Percentiles rank a stretch among this genome's conserved stretches.
phyloP scores from a whole-genome alignment of 1,140 invertebrate species.

The Wiebesia pumilae region DNA sequence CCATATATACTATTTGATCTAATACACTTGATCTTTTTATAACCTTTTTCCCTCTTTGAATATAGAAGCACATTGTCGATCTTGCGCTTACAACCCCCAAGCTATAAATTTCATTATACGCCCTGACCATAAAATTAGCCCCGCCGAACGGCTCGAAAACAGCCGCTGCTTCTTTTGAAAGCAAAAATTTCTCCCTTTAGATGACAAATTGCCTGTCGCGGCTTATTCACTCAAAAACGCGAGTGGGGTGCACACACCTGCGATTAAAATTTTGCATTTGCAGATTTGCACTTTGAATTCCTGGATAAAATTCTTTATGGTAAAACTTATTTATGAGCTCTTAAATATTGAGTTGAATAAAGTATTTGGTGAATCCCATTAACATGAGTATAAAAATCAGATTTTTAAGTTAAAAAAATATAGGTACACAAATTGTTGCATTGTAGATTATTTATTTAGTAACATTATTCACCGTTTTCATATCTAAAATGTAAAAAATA shows the following conservation, averaged over 20 bases:
- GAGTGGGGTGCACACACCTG: not conserved
- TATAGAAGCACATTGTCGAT: constrained; percentile 18
- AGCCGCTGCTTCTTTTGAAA: constrained; percentile 26
- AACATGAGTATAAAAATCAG: not conserved
- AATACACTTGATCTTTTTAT: constrained; percentile 26
- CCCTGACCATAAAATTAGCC: constrained; percentile 37
- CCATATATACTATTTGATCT: constrained; percentile 26
- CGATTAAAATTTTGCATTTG: constrained; percentile 22
- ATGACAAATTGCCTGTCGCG: constrained; percentile 46
- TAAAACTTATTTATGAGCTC: not conserved
- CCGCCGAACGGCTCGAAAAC: constrained; percentile 18
- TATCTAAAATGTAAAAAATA: too few species aligned
- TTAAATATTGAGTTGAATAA: not conserved
- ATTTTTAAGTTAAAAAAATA: not conserved
- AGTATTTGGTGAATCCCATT: not conserved
- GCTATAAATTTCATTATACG: constrained; percentile 39
- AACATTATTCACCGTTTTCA: too few species aligned
- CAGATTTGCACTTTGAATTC: not conserved
- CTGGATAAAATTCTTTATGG: not conserved
- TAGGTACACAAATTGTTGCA: too few species aligned
- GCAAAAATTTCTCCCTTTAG: constrained; percentile 26
- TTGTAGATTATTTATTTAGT: too few species aligned
- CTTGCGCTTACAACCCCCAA: not conserved
- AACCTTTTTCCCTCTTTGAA: not conserved
- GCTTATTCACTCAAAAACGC: not conserved